Conservation (phyloP, 2,113 vertebrate genomes). For the Asarcornis scutulata region DNA sequence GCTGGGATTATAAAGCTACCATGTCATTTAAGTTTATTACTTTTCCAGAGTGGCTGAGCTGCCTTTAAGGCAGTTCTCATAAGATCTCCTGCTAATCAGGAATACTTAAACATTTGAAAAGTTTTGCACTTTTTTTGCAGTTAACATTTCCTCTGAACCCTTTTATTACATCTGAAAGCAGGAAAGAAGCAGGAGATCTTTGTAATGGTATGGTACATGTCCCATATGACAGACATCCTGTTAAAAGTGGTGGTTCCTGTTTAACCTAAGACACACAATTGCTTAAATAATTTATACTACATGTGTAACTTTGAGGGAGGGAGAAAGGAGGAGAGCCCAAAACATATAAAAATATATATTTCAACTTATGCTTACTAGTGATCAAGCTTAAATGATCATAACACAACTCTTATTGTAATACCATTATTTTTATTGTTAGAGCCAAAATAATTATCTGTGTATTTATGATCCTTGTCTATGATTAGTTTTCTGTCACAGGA, state of each 20-base stretch:
- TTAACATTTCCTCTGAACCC: background rate
- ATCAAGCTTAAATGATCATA: constrained; percentile 24
- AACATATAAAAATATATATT: background rate
- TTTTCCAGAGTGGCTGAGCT: background rate
- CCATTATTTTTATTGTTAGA: constrained; percentile 25
- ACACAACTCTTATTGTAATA: constrained; percentile 3
- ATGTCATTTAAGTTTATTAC: background rate
- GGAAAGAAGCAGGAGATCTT: background rate
- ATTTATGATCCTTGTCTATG: constrained; percentile 11
- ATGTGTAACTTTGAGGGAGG: background rate
- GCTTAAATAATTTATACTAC: background rate
- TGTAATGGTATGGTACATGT: background rate
- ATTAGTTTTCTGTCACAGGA: constrained; percentile 23
- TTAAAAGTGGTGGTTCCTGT: background rate
- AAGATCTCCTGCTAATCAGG: constrained; percentile 6
- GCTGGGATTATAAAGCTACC: background rate
- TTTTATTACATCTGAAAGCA: constrained; percentile 12
- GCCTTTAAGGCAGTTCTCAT: background rate
- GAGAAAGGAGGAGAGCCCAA: background rate
- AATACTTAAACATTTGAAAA: background rate
- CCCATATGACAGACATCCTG: background rate
- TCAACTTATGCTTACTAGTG: background rate
- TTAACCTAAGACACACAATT: background rate
- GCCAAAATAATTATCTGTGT: constrained; percentile 49
- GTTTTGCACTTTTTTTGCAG: background rate